Evolutionary conservation across 2,113 vertebrate genomes (phyloP).

Genomic region (Alaudala cheleensis): DNA sequence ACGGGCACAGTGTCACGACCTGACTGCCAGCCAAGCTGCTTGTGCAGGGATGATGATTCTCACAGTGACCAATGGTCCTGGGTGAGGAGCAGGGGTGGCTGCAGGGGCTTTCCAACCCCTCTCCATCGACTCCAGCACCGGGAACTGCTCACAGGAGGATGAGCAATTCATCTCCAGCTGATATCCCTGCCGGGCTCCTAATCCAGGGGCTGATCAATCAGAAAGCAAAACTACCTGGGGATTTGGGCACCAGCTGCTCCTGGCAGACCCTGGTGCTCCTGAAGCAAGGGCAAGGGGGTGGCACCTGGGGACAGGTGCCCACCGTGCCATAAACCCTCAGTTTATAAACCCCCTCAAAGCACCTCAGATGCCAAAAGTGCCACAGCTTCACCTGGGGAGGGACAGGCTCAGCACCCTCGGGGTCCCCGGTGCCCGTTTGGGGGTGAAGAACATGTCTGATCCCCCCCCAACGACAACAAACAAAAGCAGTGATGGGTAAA

Average conservation of each 20-base stretch:
- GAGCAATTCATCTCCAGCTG: neutral
- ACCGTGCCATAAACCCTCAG: neutral
- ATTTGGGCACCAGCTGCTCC: neutral
- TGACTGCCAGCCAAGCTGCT: neutral
- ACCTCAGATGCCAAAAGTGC: neutral
- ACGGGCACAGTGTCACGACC: rapidly evolving
- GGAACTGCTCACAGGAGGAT: neutral
- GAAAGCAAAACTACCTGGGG: neutral
- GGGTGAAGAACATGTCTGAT: rapidly evolving
- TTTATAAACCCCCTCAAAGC: neutral
- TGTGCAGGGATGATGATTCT: neutral
- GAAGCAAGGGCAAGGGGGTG: neutral
- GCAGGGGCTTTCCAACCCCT: neutral
- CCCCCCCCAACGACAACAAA: neutral
- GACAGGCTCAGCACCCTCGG: rapidly evolving
- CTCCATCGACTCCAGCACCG: neutral
- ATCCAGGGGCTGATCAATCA: neutral
- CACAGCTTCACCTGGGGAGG: neutral
- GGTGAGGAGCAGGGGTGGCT: neutral
- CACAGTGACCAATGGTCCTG: rapidly evolving
- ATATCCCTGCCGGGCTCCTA: neutral
- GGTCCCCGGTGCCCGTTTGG: rapidly evolving
- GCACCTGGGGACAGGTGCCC: neutral
- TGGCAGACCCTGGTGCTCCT: neutral
- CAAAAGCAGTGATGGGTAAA: neutral